A percentile compares a stretch with the other conserved stretches of the same genome.
phyloP scores from a whole-genome alignment of 2,113 vertebrate species.

The Ursus arctos region DNA sequence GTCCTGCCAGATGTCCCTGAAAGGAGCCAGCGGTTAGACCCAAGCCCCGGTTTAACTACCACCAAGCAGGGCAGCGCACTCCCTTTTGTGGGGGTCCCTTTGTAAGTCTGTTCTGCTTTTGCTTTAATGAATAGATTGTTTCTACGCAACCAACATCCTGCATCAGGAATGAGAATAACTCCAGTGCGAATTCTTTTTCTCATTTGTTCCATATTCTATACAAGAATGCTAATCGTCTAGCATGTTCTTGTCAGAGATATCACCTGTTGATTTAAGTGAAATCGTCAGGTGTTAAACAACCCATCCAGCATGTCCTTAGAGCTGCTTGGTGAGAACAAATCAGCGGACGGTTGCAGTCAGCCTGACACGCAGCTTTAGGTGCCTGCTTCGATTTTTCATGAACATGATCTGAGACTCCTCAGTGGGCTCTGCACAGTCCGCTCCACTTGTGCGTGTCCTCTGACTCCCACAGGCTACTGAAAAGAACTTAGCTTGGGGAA shows the following conservation, averaged over 20 bases:
- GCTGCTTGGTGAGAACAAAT: neutral
- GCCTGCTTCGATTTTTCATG: neutral
- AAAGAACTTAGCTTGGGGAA: neutral
- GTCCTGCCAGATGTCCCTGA: neutral
- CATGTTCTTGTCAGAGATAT: neutral
- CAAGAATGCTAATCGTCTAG: neutral
- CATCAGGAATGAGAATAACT: neutral
- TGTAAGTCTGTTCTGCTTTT: neutral
- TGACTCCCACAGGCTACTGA: rapidly evolving
- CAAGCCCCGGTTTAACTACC: rapidly evolving
- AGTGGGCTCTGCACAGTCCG: rapidly evolving
- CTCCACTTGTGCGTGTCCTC: neutral
- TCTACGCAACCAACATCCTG: neutral
- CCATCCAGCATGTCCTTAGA: neutral
- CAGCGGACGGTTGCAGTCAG: rapidly evolving
- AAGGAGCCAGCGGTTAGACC: neutral
- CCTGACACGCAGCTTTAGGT: rapidly evolving
- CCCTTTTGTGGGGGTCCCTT: neutral
- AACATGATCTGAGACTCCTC: neutral
- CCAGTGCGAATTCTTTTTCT: rapidly evolving
- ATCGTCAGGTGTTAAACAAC: neutral
- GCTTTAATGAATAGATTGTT: neutral
- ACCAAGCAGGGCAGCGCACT: neutral
- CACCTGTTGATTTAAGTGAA: no score
- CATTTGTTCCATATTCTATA: neutral